These are phyloP conservation scores for Anoplius nigerrimus DNA, from an alignment of 2,888 invertebrate genomes.

Conservation along the genomic window DNA sequence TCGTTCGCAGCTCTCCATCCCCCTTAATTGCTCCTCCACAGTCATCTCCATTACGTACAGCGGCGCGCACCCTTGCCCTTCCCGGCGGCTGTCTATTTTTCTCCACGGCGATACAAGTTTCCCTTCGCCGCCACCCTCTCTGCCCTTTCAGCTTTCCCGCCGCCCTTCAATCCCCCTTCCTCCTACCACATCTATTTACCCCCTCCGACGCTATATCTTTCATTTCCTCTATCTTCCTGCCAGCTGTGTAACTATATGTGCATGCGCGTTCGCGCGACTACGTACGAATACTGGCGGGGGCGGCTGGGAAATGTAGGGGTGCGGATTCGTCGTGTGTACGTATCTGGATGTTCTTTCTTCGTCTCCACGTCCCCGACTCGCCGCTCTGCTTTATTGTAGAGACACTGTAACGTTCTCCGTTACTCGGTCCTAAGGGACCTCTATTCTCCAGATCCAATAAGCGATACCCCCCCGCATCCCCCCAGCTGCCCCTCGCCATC, in stretches of 20 bases:
- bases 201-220: not conserved
- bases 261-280: no score
- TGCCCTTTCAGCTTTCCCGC: constrained; percentile 3
- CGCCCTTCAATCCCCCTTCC: not conserved
- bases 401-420: constrained; percentile 31
- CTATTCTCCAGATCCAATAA: constrained; percentile 45
- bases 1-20: not conserved
- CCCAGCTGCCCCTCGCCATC: no score
- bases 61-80: not conserved
- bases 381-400: constrained; percentile 27
- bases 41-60: not conserved
- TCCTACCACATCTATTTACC: not conserved
- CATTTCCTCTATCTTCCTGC: not conserved
- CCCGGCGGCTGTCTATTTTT: not conserved
- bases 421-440: constrained; percentile 40
- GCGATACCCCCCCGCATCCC: constrained; percentile 32
- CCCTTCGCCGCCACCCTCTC: not conserved
- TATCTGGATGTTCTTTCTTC: constrained; percentile 19
- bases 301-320: no score
- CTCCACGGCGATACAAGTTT: not conserved
- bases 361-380: not conserved
- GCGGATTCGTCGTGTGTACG: constrained; percentile 2
- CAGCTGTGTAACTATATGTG: not conserved
- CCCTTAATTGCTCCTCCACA: not conserved
- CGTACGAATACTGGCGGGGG: no score